Conservation (phyloP, 2,113 vertebrate species). For the Procapra przewalskii region DNA sequence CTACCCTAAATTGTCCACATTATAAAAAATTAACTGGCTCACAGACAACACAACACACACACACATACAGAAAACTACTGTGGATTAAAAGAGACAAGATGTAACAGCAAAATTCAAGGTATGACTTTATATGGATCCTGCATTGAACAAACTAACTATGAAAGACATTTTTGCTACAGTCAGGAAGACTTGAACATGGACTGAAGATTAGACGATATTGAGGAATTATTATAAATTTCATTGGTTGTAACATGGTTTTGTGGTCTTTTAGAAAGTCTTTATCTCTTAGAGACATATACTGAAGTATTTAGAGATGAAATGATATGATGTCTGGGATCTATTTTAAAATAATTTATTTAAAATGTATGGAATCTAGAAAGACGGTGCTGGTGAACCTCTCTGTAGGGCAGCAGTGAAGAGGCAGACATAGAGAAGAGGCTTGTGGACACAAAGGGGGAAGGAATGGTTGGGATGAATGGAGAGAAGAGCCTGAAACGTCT, state of each 20-base stretch:
- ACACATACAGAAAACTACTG: not conserved
- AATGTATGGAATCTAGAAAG: not conserved
- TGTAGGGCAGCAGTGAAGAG: not conserved
- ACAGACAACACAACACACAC: not conserved
- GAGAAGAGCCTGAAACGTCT: not conserved
- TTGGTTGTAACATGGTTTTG: not conserved
- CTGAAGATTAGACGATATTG: not conserved
- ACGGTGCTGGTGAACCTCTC: not conserved
- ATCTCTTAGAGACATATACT: not conserved
- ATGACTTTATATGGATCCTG: not conserved
- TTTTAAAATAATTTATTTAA: constrained; percentile 9
- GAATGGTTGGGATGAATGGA: not conserved
- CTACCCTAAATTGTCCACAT: not conserved
- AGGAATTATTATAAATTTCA: not conserved
- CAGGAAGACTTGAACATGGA: not conserved
- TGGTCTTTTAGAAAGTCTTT: not conserved
- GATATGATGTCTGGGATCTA: not conserved
- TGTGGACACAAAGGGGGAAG: not conserved
- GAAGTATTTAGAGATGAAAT: not conserved
- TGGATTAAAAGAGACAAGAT: not conserved
- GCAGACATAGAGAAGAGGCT: not conserved
- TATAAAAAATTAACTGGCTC: not conserved
- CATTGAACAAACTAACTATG: not conserved
- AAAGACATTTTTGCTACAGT: not conserved
- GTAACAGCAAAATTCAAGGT: not conserved